These are phyloP conservation scores for Tachysurus fulvidraco DNA, from an alignment of 2,113 vertebrate species.

Conservation along the genomic window DNA sequence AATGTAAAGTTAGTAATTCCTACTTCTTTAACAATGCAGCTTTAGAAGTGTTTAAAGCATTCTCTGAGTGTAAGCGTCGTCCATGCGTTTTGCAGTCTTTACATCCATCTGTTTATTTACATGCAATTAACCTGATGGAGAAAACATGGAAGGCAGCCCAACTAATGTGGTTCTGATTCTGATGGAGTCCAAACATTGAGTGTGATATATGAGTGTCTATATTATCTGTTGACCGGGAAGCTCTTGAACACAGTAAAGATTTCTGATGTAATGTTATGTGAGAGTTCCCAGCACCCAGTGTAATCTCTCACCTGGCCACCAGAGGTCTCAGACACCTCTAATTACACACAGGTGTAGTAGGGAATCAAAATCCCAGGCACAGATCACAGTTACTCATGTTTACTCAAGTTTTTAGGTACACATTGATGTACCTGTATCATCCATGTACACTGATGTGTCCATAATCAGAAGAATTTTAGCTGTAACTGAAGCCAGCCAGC, in stretches of 20 bases:
- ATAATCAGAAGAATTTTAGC: too few species aligned
- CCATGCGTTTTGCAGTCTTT: not conserved
- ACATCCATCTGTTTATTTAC: not conserved
- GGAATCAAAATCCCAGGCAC: not conserved
- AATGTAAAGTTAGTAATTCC: not conserved
- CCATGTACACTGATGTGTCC: not conserved
- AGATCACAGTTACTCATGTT: not conserved
- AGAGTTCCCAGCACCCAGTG: not conserved
- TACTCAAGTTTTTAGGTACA: too few species aligned
- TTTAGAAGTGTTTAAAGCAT: not conserved
- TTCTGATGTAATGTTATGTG: not conserved
- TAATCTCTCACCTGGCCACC: not conserved
- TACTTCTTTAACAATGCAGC: too few species aligned
- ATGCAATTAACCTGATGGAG: not conserved
- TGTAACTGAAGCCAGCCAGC: too few species aligned
- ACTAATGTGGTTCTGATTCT: not conserved
- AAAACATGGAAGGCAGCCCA: not conserved
- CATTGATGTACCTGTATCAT: not conserved
- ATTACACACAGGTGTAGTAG: not conserved
- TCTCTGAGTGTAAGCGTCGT: not conserved
- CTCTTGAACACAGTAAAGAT: not conserved
- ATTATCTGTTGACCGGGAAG: not conserved
- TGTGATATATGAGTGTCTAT: not conserved
- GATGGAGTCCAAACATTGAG: not conserved
- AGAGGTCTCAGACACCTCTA: not conserved